Conservation (phyloP, 2,888 invertebrate species). For the Lasioglossum morio region DNA sequence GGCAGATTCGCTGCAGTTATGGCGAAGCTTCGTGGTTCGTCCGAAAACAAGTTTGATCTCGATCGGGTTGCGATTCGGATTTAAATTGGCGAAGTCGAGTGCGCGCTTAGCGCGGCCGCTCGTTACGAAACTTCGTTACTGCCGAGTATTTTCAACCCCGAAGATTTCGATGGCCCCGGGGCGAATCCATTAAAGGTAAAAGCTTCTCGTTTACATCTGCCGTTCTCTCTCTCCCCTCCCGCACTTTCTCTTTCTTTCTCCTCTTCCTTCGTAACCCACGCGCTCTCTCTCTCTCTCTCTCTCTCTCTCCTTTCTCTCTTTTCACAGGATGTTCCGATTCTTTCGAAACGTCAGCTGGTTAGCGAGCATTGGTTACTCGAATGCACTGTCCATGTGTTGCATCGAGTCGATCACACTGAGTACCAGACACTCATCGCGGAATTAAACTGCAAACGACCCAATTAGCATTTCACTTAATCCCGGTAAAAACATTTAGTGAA, state of each 20-base stretch:
- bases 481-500: too few relatives aligned
- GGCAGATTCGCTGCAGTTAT: conserved; percentile 11
- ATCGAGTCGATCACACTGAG: neutral
- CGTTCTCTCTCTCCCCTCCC: conserved; percentile 25
- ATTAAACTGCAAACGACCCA: neutral
- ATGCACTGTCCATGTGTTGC: conserved; percentile 9
- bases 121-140: conserved; percentile 73
- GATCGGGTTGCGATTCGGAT: conserved; percentile 66
- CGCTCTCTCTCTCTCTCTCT: neutral
- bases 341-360: conserved; percentile 66
- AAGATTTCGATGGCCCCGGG: conserved; percentile 70
- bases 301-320: neutral
- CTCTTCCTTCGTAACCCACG: neutral
- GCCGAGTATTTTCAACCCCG: conserved; percentile 72
- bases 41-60: conserved; percentile 52
- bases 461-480: too few relatives aligned
- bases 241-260: conserved; percentile 32
- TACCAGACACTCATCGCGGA: neutral
- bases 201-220: conserved; percentile 72
- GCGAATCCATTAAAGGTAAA: conserved; percentile 74
- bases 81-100: conserved; percentile 62
- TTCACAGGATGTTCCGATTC: conserved; percentile 55
- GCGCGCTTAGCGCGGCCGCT: conserved; percentile 55
- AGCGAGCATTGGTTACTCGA: conserved; percentile 35
- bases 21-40: neutral